A percentile compares a stretch with the other conserved stretches of the same genome.
Conservation (phyloP, 2,888 invertebrate species). For the Polydrusus cervinus region DNA sequence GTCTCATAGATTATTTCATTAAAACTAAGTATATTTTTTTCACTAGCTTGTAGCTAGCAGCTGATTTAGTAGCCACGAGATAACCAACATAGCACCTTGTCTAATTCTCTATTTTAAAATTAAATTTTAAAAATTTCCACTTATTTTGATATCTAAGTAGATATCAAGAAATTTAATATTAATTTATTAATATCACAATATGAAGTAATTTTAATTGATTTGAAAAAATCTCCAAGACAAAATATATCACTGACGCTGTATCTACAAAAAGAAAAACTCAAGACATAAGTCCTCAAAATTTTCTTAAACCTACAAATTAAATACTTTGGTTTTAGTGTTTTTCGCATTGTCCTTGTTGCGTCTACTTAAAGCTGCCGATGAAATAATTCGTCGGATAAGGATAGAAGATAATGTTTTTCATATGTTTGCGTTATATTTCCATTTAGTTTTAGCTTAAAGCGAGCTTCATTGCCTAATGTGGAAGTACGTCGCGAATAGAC, state of each 20-base stretch:
- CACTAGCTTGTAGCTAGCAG: too few species aligned
- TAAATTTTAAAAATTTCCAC: too few species aligned
- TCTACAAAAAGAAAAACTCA: slow-evolving; percentile 18
- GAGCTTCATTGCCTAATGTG: slow-evolving; percentile 56
- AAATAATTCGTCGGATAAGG: slow-evolving; percentile 60
- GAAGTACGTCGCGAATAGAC: slow-evolving; percentile 56
- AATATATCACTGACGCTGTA: slow-evolving; percentile 31
- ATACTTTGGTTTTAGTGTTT: slow-evolving; percentile 63
- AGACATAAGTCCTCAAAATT: neutral
- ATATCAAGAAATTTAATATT: too few species aligned
- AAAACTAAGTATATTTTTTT: too few species aligned
- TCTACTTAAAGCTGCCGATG: slow-evolving; percentile 65
- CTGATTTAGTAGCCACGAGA: too few species aligned
- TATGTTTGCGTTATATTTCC: neutral
- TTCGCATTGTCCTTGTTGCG: slow-evolving; percentile 41
- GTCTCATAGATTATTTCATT: neutral
- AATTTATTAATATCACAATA: too few species aligned
- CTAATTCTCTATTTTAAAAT: too few species aligned
- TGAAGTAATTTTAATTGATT: too few species aligned
- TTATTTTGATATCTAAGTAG: too few species aligned
- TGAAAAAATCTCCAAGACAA: slow-evolving; percentile 13
- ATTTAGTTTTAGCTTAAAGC: neutral
- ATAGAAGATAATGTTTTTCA: slow-evolving; percentile 4
- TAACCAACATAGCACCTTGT: too few species aligned
- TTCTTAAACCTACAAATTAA: slow-evolving; percentile 39